Conservation (phyloP, 1,140 invertebrate species). For the Cotesia chilonis region DNA sequence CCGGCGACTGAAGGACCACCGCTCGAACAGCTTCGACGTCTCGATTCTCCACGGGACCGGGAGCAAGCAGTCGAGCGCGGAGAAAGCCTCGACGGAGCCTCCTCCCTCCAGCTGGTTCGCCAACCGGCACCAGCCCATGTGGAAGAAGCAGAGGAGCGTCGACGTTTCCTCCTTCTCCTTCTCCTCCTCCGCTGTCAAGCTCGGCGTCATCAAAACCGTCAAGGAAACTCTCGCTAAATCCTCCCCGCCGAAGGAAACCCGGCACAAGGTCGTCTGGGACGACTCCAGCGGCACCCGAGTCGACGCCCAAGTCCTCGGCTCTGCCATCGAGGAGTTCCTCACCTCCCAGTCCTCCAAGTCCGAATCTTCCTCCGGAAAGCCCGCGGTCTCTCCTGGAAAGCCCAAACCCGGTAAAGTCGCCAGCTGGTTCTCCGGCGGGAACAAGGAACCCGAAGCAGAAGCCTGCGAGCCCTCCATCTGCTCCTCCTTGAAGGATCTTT, state of each 20-base stretch:
- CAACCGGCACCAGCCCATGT: slow-evolving; percentile 77
- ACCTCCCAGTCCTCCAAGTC: slow-evolving; percentile 63
- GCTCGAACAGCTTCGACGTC: slow-evolving; percentile 84
- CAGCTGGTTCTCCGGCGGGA: slow-evolving; percentile 67
- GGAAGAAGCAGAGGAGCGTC: slow-evolving; percentile 69
- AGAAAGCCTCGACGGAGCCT: slow-evolving; percentile 20
- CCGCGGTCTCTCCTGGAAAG: slow-evolving; percentile 57
- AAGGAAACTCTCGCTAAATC: slow-evolving; percentile 66
- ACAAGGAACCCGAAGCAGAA: slow-evolving; percentile 70
- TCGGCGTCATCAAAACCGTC: slow-evolving; percentile 56
- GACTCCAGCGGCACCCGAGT: slow-evolving; percentile 77
- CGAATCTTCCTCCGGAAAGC: slow-evolving; percentile 57
- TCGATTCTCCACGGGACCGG: slow-evolving; percentile 72
- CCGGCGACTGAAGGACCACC: slow-evolving; percentile 69
- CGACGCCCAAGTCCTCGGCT: slow-evolving; percentile 78
- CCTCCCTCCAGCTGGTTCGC: slow-evolving; percentile 77
- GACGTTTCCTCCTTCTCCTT: slow-evolving; percentile 46
- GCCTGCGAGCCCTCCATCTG: slow-evolving; percentile 79
- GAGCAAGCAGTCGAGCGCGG: slow-evolving; percentile 57
- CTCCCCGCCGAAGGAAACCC: slow-evolving; percentile 55
- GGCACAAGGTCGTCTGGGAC: slow-evolving; percentile 74
- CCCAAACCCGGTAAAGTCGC: slow-evolving; percentile 54
- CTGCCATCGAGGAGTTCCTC: slow-evolving; percentile 82
- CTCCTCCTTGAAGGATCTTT: slow-evolving; percentile 82
- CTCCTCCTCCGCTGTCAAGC: slow-evolving; percentile 52